Evolutionary conservation across 2,888 invertebrate genomes (phyloP).

Genomic region (Eupithecia centaureata): DNA sequence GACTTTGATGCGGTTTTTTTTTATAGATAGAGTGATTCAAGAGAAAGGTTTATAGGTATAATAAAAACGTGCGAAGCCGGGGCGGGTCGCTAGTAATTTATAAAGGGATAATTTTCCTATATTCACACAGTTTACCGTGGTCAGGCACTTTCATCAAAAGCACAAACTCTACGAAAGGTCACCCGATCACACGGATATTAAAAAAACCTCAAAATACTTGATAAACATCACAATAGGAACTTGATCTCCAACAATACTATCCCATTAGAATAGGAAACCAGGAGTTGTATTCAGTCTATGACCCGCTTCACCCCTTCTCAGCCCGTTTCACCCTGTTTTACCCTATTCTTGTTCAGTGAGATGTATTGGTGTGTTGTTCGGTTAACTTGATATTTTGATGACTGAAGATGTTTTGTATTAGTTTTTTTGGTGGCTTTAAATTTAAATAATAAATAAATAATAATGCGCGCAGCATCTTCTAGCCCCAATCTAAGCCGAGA

Average conservation of each 20-base stretch:
- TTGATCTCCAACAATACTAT: constrained; percentile 51
- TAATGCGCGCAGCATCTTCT: too few relatives aligned
- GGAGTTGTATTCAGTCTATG: constrained; percentile 14
- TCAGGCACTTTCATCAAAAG: constrained; percentile 2
- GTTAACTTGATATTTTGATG: constrained; percentile 26
- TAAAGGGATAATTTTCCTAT: neutral
- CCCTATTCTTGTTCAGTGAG: constrained; percentile 16
- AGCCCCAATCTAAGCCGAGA: too few relatives aligned
- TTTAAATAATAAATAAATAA: too few relatives aligned
- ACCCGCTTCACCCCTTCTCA: constrained; percentile 12
- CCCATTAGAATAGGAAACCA: constrained; percentile 40
- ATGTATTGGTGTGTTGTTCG: constrained; percentile 26
- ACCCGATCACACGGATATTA: constrained; percentile 60
- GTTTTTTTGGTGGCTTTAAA: too few relatives aligned
- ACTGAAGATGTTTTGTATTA: constrained; percentile 8
- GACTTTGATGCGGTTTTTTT: too few relatives aligned
- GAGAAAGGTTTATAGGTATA: too few relatives aligned
- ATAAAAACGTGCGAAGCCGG: too few relatives aligned
- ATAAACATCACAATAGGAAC: constrained; percentile 56
- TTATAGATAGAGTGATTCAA: too few relatives aligned
- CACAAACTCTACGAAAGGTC: constrained; percentile 28
- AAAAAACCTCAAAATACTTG: constrained; percentile 55
- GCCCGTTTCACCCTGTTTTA: neutral
- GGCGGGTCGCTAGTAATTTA: too few relatives aligned
- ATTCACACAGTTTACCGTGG: neutral